Evolutionary conservation across 1,140 invertebrate species (phyloP).

Genomic region (Trinorchestia longiramus): DNA sequence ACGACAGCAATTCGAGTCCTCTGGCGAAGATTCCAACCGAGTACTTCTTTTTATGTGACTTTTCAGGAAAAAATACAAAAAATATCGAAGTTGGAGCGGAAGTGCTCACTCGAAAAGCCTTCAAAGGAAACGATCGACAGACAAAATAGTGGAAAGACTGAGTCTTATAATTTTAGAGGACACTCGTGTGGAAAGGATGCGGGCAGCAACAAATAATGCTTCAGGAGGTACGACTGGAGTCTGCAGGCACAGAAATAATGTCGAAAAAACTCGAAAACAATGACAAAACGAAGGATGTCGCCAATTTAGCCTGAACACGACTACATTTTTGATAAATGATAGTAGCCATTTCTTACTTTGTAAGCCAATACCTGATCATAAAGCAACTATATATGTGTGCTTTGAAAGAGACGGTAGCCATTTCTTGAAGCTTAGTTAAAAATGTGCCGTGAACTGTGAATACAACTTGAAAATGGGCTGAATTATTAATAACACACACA

Average conservation of each 20-base stretch:
- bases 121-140: neutral
- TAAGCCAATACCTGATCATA: no score
- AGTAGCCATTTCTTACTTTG: no score
- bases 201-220: neutral
- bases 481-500: no score
- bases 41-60: neutral
- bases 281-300: neutral
- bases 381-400: no score
- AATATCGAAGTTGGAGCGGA: neutral
- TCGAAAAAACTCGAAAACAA: neutral
- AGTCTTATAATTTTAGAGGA: neutral
- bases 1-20: neutral
- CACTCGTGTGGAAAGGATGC: neutral
- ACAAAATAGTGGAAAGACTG: neutral
- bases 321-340: no score
- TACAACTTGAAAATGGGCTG: no score
- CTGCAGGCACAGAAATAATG: neutral
- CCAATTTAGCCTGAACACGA: no score
- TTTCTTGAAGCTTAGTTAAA: no score
- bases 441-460: no score
- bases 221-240: neutral
- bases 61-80: neutral
- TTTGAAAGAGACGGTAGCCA: no score
- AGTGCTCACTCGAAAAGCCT: conserved; percentile 5
- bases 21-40: neutral